These are phyloP conservation scores for Pristionchus maxplancki DNA, from an alignment of 2,888 invertebrate genomes.

Conservation along the genomic window DNA sequence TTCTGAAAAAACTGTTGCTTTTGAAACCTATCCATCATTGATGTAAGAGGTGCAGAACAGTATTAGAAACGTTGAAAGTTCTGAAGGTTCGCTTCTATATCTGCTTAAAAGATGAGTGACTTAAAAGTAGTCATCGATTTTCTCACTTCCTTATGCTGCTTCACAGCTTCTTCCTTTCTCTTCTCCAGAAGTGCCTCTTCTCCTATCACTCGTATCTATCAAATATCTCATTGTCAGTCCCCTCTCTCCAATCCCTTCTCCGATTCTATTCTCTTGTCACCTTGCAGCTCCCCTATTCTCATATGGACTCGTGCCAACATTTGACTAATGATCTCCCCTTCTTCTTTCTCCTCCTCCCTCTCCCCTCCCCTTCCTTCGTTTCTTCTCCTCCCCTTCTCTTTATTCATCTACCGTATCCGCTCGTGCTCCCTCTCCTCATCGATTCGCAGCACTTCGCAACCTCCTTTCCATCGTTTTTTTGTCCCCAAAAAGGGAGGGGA, in stretches of 20 bases:
- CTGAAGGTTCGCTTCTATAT: too few relatives aligned
- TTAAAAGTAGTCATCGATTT: too few relatives aligned
- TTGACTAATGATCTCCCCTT: conserved; percentile 30
- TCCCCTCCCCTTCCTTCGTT: not conserved
- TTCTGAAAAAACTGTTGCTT: too few relatives aligned
- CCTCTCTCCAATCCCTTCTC: not conserved
- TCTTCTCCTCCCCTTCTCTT: not conserved
- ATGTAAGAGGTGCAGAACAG: too few relatives aligned
- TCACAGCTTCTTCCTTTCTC: not conserved
- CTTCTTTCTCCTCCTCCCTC: not conserved
- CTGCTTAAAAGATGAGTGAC: too few relatives aligned
- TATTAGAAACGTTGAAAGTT: too few relatives aligned
- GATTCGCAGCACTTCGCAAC: not conserved
- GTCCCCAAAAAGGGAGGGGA: not conserved
- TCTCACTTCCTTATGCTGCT: not conserved
- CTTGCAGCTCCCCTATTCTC: conserved; percentile 15
- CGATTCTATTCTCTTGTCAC: conserved; percentile 32
- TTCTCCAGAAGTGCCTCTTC: not conserved
- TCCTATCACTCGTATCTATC: not conserved
- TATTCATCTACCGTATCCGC: conserved; percentile 44
- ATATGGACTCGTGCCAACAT: conserved; percentile 32
- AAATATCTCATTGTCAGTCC: not conserved
- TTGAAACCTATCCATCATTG: too few relatives aligned
- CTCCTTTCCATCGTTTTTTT: not conserved
- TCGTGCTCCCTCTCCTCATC: conserved; percentile 32